These are phyloP conservation scores for Dicroscelio sp. DNA, from an alignment of 2,888 invertebrate genomes.

Conservation along the genomic window DNA sequence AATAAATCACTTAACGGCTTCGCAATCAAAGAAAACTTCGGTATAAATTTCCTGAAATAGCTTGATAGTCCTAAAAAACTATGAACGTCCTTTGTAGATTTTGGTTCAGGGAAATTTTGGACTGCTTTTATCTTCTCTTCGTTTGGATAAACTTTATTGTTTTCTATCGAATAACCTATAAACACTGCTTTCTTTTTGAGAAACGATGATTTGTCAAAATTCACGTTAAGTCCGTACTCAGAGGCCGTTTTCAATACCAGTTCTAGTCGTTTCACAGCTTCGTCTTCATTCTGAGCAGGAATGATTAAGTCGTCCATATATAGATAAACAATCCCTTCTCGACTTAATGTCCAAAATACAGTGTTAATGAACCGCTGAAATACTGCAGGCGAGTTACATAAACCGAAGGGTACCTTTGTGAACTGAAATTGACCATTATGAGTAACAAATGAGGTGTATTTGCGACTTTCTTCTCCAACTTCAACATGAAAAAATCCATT, in stretches of 20 bases:
- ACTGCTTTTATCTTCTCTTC: constrained; percentile 46
- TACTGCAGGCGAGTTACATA: background rate
- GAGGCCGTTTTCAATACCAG: constrained; percentile 22
- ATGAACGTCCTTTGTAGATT: constrained; percentile 48
- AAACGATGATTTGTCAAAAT: constrained; percentile 23
- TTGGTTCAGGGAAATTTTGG: constrained; percentile 39
- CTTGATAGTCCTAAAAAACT: constrained; percentile 52
- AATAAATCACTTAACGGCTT: constrained; percentile 85
- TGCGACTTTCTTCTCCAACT: constrained; percentile 62
- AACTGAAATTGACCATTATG: constrained; percentile 80
- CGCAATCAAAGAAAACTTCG: constrained; percentile 37
- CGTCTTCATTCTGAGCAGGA: background rate
- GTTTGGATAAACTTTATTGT: constrained; percentile 40
- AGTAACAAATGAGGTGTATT: constrained; percentile 81
- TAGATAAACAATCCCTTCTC: constrained; percentile 12
- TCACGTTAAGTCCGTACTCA: background rate
- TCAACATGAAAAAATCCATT: constrained; percentile 81
- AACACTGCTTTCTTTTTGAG: constrained; percentile 40
- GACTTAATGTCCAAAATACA: constrained; percentile 10
- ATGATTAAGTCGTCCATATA: constrained; percentile 56
- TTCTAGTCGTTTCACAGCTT: constrained; percentile 10
- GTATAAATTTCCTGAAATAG: constrained; percentile 39
- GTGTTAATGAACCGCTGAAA: constrained; percentile 15
- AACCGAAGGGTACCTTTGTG: constrained; percentile 1
- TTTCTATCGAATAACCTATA: constrained; percentile 58